phyloP scores from a whole-genome alignment of 2,888 invertebrate species.

The Drosophila eohydei region DNA sequence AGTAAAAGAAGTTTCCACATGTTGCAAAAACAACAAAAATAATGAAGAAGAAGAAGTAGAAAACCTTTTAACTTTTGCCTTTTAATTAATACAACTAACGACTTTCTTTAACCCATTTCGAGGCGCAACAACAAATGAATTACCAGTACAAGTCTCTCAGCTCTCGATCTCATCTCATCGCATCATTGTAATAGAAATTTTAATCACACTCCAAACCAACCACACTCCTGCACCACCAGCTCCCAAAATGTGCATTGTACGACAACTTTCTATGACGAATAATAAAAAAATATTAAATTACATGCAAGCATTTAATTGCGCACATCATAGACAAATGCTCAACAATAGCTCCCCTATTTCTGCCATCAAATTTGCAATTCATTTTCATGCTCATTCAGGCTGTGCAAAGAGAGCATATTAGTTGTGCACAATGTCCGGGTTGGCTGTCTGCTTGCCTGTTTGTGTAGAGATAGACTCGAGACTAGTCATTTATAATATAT shows the following conservation, averaged over 20 bases:
- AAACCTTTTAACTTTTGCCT: slow-evolving; percentile 56
- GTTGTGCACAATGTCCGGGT: not conserved
- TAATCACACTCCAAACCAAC: slow-evolving; percentile 44
- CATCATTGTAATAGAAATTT: slow-evolving; percentile 69
- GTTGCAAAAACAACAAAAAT: slow-evolving; percentile 14
- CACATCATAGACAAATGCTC: slow-evolving; percentile 53
- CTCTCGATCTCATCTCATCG: slow-evolving; percentile 44
- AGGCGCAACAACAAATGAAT: slow-evolving; percentile 39
- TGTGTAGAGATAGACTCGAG: too few species aligned
- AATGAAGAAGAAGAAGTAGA: not conserved
- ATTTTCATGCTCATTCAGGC: slow-evolving; percentile 13
- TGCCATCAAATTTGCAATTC: slow-evolving; percentile 32
- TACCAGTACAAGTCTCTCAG: slow-evolving; percentile 19
- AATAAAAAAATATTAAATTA: slow-evolving; percentile 38
- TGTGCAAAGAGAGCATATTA: not conserved
- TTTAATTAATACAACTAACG: slow-evolving; percentile 76
- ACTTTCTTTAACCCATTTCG: slow-evolving; percentile 74
- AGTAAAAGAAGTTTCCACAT: slow-evolving; percentile 23
- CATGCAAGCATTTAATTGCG: slow-evolving; percentile 54
- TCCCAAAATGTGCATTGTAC: slow-evolving; percentile 66
- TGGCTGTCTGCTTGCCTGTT: not conserved
- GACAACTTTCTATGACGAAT: slow-evolving; percentile 61
- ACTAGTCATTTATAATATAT: too few species aligned
- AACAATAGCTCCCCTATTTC: slow-evolving; percentile 19
- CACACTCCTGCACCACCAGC: slow-evolving; percentile 7